phyloP scores from a whole-genome alignment of 2,888 invertebrate species.

The Mycogona germanica region DNA sequence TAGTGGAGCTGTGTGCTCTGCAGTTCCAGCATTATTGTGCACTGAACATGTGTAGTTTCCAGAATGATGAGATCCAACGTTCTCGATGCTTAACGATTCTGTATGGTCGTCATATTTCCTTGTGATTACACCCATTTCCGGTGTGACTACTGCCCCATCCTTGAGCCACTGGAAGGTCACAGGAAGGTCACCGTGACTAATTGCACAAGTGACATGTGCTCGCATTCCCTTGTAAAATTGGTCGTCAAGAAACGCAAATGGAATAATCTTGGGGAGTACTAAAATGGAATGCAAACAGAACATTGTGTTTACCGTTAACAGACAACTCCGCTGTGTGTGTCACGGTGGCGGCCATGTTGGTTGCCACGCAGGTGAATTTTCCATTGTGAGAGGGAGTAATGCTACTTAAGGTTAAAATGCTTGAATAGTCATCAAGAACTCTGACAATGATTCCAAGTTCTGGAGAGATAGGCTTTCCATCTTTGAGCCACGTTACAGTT shows the following conservation, averaged over 20 bases:
- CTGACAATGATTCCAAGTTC: constrained; percentile 2
- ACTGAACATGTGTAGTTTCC: constrained; percentile 32
- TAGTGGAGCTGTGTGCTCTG: constrained; percentile 10
- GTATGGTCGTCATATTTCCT: constrained; percentile 30
- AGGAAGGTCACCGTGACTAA: constrained; percentile 29
- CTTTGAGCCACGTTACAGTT: constrained; percentile 67
- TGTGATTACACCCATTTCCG: constrained; percentile 8
- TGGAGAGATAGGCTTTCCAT: constrained; percentile 46
- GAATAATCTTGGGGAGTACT: constrained; percentile 13
- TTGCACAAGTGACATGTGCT: constrained; percentile 16
- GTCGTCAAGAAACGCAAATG: constrained; percentile 16
- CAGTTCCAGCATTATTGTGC: constrained; percentile 7
- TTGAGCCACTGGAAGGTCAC: constrained; percentile 32
- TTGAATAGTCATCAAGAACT: constrained; percentile 5
- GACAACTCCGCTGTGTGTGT: constrained; percentile 7
- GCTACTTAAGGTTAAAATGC: constrained; percentile 9
- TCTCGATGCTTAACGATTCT: constrained; percentile 30
- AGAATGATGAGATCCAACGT: constrained; percentile 30
- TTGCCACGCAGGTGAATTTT: constrained; percentile 7
- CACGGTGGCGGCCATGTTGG: background rate
- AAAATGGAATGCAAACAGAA: constrained; percentile 7
- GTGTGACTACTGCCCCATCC: constrained; percentile 30
- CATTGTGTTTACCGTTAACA: constrained; percentile 11
- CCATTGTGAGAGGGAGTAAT: constrained; percentile 7
- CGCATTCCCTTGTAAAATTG: constrained; percentile 18